Evolutionary conservation across 2,113 vertebrate species (phyloP), one percentile per base, ranked within the genome.

Genomic region (Perca flavescens): DNA sequence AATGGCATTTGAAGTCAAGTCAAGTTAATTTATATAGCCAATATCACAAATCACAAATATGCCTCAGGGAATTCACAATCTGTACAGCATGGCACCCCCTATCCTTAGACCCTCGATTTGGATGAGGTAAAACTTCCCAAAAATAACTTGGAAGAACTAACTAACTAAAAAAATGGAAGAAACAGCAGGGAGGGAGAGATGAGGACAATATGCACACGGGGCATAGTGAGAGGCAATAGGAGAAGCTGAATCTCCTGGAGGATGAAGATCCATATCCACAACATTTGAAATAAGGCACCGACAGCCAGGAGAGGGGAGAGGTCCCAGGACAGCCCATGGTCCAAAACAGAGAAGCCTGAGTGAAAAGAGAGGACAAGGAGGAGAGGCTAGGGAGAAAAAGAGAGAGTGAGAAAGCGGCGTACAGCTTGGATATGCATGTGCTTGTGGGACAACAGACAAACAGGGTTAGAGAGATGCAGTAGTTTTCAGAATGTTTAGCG

Each of bases 1-100:
- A 80, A 88, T 95, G 94, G 94, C 95, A 94, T 95, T 94, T 92
- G 22, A 67, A 43, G 36, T 17, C 21, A 40, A 70, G 40, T 47
- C 6, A 13, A 2, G 52, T 31, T 31, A 13, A 67, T 31, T 16
- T 50, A 62, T 36, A 50, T 0, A 50, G 22, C 22, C 46, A 43
- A 43, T 43, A 11, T 43, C 40, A 43, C 40, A 43, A 43, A 43
- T 43, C 40, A 43, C 40, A 43, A 43, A 43, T 43, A 11, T 43
- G 40, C 40, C 40, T 43, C 40, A 43, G 40, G 40, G 40, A 10
- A 43, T 43, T 43, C 40, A 43, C 10, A 43, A 43, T 11, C 10
- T 43, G 40, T 11, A 11, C 40, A 43, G 40, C 6, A 14, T 54
- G 11, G 36, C 5, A 53, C 6, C 12, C 1, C 16, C 19, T 54